These are phyloP conservation scores for Synchiropus splendidus DNA, from an alignment of 2,113 vertebrate genomes.

Conservation along the genomic window DNA sequence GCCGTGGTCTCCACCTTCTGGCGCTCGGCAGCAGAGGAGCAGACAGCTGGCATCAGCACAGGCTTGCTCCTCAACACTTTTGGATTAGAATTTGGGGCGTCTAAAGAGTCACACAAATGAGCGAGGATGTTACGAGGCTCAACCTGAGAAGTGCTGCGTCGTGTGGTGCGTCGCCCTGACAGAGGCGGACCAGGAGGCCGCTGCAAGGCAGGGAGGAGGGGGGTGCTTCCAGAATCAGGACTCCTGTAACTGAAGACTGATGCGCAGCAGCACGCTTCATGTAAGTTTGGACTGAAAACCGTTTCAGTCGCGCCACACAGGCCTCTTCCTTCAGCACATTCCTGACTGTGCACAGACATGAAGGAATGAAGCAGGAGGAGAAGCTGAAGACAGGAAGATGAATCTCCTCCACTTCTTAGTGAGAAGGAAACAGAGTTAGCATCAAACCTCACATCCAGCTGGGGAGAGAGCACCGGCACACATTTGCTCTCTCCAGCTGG, in stretches of 20 bases:
- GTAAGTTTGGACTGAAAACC: background rate
- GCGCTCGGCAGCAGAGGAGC: constrained; percentile 45
- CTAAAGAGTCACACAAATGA: no score
- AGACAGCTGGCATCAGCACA: constrained; percentile 51
- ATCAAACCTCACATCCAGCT: constrained; percentile 41
- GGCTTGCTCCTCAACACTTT: no score
- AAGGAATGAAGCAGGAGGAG: no score
- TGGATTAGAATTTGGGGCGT: no score
- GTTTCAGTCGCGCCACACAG: no score
- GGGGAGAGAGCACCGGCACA: no score
- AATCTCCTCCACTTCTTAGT: constrained; percentile 15
- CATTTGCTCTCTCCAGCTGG: constrained; percentile 15
- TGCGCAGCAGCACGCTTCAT: constrained; percentile 4
- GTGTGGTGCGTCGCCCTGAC: constrained; percentile 58
- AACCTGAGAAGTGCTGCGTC: constrained; percentile 63
- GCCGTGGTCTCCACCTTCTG: constrained; percentile 33
- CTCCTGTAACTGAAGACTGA: constrained; percentile 32
- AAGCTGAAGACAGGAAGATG: background rate
- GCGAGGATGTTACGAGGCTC: constrained; percentile 74
- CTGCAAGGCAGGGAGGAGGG: constrained; percentile 43
- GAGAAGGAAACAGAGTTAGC: constrained; percentile 51
- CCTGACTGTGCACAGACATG: no score
- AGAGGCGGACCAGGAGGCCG: constrained; percentile 56
- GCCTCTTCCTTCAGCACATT: no score
- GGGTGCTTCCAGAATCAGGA: constrained; percentile 25